Evolutionary conservation across 2,888 invertebrate species (phyloP).

Genomic region (Hydrotaea cyrtoneurina): DNA sequence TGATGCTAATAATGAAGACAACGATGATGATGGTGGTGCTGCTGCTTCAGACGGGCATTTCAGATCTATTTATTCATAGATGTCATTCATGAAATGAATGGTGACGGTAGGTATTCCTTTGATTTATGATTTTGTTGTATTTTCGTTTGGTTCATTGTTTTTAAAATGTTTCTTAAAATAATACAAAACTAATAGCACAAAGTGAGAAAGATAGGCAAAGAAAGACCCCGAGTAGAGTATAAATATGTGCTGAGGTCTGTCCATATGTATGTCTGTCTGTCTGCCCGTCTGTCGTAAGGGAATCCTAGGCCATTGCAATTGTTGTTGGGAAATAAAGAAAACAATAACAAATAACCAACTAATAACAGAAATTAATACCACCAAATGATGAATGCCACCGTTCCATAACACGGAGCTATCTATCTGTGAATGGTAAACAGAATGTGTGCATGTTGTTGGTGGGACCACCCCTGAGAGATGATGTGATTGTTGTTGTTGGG

Average conservation of each 20-base stretch:
- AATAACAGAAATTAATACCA: conserved; percentile 68
- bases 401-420: conserved; percentile 1
- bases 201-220: not conserved
- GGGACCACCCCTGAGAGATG: conserved; percentile 61
- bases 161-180: conserved; percentile 64
- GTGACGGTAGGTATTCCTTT: conserved; percentile 44
- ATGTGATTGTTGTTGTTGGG: conserved; percentile 2
- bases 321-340: conserved; percentile 64
- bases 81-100: not conserved
- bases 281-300: conserved; percentile 26
- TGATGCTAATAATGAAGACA: not conserved
- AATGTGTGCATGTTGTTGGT: conserved; percentile 42
- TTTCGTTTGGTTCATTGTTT: conserved; percentile 46
- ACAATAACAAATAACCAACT: conserved; percentile 68
- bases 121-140: conserved; percentile 40
- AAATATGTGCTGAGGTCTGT: conserved; percentile 51
- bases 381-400: conserved; percentile 51
- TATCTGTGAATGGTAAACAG: not conserved
- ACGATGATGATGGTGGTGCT: conserved; percentile 14
- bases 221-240: not conserved
- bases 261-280: not conserved
- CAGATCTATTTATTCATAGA: conserved; percentile 7
- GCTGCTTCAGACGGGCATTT: conserved; percentile 1
- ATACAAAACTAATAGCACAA: conserved; percentile 39
- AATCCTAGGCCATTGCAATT: conserved; percentile 37